A percentile compares a stretch with the other conserved stretches of the same genome.
Evolutionary conservation across 1,140 invertebrate species (phyloP).

Genomic region (Schlechtendalia chinensis): DNA sequence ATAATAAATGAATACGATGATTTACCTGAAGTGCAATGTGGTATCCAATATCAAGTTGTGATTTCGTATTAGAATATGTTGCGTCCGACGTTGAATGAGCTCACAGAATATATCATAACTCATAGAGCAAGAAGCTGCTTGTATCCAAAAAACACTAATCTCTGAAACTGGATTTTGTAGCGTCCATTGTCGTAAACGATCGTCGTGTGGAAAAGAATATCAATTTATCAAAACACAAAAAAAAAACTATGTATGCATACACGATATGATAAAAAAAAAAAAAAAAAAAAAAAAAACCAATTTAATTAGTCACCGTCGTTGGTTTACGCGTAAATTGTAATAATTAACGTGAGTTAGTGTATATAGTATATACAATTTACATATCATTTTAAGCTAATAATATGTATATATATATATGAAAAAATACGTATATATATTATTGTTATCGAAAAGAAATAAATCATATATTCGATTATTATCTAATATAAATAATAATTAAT

Average conservation of each 20-base stretch:
- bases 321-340: slow-evolving; percentile 9
- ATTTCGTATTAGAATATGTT: background rate
- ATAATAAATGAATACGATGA: too few species aligned
- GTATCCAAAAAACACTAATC: background rate
- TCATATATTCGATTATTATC: background rate
- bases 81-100: background rate
- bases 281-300: background rate
- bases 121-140: too few species aligned
- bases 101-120: background rate
- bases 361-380: background rate
- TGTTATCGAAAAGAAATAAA: slow-evolving; percentile 17
- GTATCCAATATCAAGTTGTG: background rate
- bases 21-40: too few species aligned
- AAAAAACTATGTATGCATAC: background rate
- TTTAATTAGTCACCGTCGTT: slow-evolving; percentile 17
- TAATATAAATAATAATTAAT: slow-evolving; percentile 60
- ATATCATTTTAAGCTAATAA: background rate
- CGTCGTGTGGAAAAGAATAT: background rate
- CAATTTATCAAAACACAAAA: background rate
- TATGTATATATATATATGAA: background rate
- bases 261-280: background rate
- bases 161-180: background rate
- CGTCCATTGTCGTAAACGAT: too few species aligned
- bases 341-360: background rate
- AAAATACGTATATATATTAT: background rate